Percentiles rank a stretch among this genome's conserved stretches.
Evolutionary conservation across 2,797 vertebrate species (phyloP).

Genomic region (Orestias chungarensis): DNA sequence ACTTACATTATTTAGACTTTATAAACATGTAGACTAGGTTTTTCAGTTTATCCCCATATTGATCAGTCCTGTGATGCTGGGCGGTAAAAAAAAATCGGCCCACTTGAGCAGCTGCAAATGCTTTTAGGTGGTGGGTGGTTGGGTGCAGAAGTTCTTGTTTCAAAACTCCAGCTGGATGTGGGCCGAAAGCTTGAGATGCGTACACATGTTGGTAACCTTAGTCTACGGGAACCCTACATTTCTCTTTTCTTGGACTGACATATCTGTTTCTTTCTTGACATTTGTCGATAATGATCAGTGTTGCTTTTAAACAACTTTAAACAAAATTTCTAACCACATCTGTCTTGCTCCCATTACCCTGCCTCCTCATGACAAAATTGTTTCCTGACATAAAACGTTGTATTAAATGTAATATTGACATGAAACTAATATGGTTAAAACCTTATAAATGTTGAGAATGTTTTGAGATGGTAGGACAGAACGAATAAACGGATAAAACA

Average conservation of each 20-base stretch:
- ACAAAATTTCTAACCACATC: background rate
- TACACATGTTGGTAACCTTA: too few relatives aligned
- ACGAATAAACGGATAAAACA: background rate
- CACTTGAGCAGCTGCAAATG: slow-evolving; percentile 13
- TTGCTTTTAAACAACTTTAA: background rate
- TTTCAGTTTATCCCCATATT: background rate
- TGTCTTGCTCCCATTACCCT: background rate
- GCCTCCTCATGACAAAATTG: background rate
- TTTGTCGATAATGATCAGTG: background rate
- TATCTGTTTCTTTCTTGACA: slow-evolving; percentile 5
- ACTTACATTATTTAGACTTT: background rate
- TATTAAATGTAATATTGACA: background rate
- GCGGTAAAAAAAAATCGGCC: background rate
- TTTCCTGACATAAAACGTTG: background rate
- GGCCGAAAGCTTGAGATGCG: background rate
- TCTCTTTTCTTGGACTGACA: background rate
- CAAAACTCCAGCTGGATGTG: slow-evolving; percentile 6
- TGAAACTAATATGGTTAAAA: background rate
- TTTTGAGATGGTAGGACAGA: background rate
- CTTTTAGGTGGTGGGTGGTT: background rate
- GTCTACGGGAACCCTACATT: background rate
- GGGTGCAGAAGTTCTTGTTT: background rate
- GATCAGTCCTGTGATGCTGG: background rate
- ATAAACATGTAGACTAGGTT: too few relatives aligned
- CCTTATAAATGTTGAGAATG: background rate